Conservation (phyloP, 2,113 vertebrate genomes). For the Zingel zingel region DNA sequence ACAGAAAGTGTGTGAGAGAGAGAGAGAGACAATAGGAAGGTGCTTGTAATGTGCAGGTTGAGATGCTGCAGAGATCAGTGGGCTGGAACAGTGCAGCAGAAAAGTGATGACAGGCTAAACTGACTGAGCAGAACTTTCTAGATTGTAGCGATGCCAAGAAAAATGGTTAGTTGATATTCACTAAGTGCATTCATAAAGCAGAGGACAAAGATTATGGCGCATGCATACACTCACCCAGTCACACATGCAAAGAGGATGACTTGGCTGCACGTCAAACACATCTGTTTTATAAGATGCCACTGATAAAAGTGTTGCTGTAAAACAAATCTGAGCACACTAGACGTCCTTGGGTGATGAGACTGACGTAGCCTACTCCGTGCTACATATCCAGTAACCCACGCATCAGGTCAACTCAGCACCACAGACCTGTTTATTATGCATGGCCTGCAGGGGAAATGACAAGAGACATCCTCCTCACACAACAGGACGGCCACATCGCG, state of each 20-base stretch:
- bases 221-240: background rate
- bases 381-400: conserved; percentile 55
- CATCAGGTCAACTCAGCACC: conserved; percentile 68
- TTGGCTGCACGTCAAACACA: background rate
- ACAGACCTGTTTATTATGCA: conserved; percentile 77
- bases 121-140: conserved; percentile 63
- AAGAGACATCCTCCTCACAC: conserved; percentile 66
- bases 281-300: conserved; percentile 4
- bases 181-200: conserved; percentile 28
- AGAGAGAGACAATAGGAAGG: background rate
- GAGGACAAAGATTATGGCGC: conserved; percentile 1
- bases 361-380: conserved; percentile 9
- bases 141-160: conserved; percentile 40
- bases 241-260: background rate
- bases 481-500: conserved; percentile 48
- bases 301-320: conserved; percentile 10
- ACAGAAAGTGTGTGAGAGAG: conserved; percentile 24
- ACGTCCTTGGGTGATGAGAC: conserved; percentile 22
- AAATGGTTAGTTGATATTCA: conserved; percentile 50
- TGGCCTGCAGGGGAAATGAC: conserved; percentile 70
- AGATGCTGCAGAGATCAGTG: conserved; percentile 63
- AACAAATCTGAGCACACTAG: conserved; percentile 19
- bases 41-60: conserved; percentile 33
- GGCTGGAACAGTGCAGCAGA: conserved; percentile 47
- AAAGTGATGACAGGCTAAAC: conserved; percentile 68